Evolutionary conservation across 2,888 invertebrate species (phyloP), one percentile per base, ranked within the genome.

Genomic region (Entomobrya multifasciata): DNA sequence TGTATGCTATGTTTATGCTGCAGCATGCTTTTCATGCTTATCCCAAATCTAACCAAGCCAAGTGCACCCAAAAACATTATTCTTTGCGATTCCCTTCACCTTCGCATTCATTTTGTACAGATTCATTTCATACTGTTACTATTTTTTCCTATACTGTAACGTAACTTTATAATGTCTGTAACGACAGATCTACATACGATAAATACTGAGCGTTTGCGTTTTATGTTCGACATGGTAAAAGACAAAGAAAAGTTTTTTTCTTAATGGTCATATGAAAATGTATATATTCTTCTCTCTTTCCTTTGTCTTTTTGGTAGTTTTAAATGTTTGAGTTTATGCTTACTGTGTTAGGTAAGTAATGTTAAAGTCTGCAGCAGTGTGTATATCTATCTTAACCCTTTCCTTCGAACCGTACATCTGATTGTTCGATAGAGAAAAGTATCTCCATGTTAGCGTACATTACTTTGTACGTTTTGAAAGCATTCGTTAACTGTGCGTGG

Each of bases 71-170:
- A 70, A 49, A 65, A 36, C 76, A 77, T 76, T 77, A 49, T 25
- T 49, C 30, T 67, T 65, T 27, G 22, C 49, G 82, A 82, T 82
- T 77, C 74, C 76, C 83, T 74, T 74, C 27, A 62, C 82, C 41
- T 72, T 82, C 72, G n/a, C n/a, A n/a, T n/a, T n/a, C n/a, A n/a
- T n/a, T n/a, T n/a, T n/a, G n/a, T n/a, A n/a, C n/a, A n/a, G n/a
- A 65, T 52, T 74, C 27, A 52, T 22, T 15, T 20, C 15, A 15
- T 27, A 27, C 0, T 41, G 1, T 52, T 8, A 20, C 49, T 47
- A n/a, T 4, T 25, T 30, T 74, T 17, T 27, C 0, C 47, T 47
- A 13, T 4, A 20, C 44, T 25, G 6, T 44, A 17, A 25, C n/a
- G n/a, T 41, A 8, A 41, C 11, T 8, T 13, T 65, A 8, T 25